Evolutionary conservation across 1,140 invertebrate genomes (phyloP).

Genomic region (Yoshiicerus persimilis): DNA sequence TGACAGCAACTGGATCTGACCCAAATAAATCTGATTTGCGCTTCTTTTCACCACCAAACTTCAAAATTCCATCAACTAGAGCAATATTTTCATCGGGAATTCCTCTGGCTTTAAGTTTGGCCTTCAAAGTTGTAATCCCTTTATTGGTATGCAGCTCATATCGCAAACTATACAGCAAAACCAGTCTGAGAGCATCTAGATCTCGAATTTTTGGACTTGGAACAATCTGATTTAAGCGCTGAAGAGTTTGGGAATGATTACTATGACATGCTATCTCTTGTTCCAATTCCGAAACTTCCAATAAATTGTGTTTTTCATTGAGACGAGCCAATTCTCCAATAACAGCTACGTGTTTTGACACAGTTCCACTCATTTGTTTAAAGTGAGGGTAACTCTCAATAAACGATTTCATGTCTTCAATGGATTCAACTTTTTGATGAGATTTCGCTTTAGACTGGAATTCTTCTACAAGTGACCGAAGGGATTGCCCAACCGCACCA

Average conservation of each 20-base stretch:
- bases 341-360: conserved; percentile 94
- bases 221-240: conserved; percentile 72
- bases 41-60: conserved; percentile 45
- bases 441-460: conserved; percentile 93
- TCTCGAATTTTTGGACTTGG: conserved; percentile 70
- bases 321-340: conserved; percentile 89
- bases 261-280: conserved; percentile 92
- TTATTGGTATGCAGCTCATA: conserved; percentile 89
- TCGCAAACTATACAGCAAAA: conserved; percentile 88
- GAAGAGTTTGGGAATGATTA: conserved; percentile 83
- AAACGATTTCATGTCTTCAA: conserved; percentile 94
- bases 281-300: conserved; percentile 94
- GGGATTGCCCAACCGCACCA: conserved; percentile 96
- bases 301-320: conserved; percentile 74
- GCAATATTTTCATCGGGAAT: conserved; percentile 56
- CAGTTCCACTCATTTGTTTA: conserved; percentile 98
- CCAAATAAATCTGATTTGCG: conserved; percentile 47
- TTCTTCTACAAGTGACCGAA: conserved; percentile 96
- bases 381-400: conserved; percentile 98
- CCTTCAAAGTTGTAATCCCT: conserved; percentile 72
- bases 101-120: conserved; percentile 70
- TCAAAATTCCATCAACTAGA: conserved; percentile 35
- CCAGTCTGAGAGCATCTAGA: conserved; percentile 80
- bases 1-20: conserved; percentile 41
- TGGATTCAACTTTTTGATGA: conserved; percentile 96